Evolutionary conservation across 2,113 vertebrate genomes (phyloP), one percentile per base, ranked within the genome.

Genomic region (Myrmecophaga tridactyla): DNA sequence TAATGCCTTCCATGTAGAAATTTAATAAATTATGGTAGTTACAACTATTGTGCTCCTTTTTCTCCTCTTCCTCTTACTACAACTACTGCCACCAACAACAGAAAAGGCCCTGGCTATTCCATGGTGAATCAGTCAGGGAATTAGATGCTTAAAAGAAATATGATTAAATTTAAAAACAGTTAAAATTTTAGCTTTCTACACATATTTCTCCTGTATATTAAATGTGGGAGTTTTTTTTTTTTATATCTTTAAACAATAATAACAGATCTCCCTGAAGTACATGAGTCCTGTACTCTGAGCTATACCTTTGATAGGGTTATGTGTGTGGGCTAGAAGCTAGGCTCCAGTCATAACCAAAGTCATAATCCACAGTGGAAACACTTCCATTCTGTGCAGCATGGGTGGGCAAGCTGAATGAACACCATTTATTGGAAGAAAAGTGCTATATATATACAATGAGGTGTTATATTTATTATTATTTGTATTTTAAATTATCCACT

Each of bases 381-480:
- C 87, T 88, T 96, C 82, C 34, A 6, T 75, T 92, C 72, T 76
- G 41, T 34, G 72, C 93, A 92, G 81, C 77, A 2, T 93, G 96
- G 92, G 96, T 97, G 94, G 96, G 90, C 93, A 69, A 53, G 90
- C 93, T 97, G 94, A 96, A 96, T 92, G 97, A 96, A 76, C 87
- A 39, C 94, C 90, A 94, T 97, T 97, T 96, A 94, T 86, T 89
- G 80, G 82, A 88, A 94, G 85, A 75, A 96, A 96, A 85, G 95
- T 95, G 96, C 92, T 94, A 86, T 39, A 90, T 88, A 94, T 88
- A 77, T 62, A 96, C 92, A 94, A 93, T 62, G 86, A 97, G 94
- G 96, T 96, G 95, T 86, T 96, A 96, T 90, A 95, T 97, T 97
- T 97, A 96, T 95, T 96, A 97, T 97, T 96, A 92, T 97, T 96